Conservation (phyloP, 2,888 invertebrate species). For the Oscheius sp. region DNA sequence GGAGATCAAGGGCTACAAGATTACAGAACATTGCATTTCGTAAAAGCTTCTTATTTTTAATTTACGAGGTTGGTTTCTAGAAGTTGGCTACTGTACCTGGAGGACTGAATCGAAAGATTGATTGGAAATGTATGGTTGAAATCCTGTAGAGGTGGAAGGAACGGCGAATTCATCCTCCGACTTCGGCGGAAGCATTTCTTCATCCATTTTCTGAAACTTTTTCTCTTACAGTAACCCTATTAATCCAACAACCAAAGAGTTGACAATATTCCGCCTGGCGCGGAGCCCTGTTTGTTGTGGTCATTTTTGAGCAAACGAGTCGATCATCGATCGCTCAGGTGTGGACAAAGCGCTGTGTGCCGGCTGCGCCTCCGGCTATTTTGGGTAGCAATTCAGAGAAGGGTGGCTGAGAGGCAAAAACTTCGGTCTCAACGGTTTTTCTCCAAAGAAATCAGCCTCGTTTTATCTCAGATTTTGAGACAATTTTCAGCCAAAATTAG, state of each 20-base stretch:
- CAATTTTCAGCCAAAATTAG: too few species aligned
- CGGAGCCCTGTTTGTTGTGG: constrained; percentile 10
- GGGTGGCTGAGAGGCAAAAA: too few species aligned
- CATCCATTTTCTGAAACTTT: constrained; percentile 10
- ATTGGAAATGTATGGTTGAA: constrained; percentile 24
- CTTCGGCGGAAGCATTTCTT: constrained; percentile 28
- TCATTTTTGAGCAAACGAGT: constrained; percentile 23
- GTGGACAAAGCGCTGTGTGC: background rate
- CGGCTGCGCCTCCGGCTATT: background rate
- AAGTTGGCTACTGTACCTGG: background rate
- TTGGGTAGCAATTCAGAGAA: background rate
- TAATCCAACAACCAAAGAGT: background rate
- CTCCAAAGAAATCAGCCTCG: too few species aligned
- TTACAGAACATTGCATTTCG: too few species aligned
- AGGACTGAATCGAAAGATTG: constrained; percentile 20
- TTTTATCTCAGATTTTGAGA: too few species aligned
- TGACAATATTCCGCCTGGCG: background rate
- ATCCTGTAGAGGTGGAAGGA: constrained; percentile 20
- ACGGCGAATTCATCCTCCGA: constrained; percentile 25
- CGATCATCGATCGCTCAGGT: constrained; percentile 13
- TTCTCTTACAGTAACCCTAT: background rate
- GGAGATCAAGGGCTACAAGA: too few species aligned
- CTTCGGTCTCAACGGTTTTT: background rate
- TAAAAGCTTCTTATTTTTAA: too few species aligned
- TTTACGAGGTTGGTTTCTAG: background rate